phyloP scores from a whole-genome alignment of 2,113 vertebrate genomes.

The Arizona elegans region DNA sequence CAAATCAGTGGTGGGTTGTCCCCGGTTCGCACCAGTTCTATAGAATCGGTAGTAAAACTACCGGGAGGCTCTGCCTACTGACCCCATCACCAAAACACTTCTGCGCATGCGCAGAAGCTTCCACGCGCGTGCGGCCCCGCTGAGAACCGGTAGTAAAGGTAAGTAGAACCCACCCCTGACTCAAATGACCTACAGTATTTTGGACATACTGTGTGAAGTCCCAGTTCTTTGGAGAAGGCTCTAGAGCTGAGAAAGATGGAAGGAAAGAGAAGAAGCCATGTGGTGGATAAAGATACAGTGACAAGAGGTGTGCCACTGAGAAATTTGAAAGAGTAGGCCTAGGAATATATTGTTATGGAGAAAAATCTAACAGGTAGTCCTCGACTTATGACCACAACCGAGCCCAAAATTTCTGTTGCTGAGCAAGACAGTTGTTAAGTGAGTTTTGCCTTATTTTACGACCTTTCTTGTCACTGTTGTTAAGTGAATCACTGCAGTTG shows the following conservation, averaged over 20 bases:
- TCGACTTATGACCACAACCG: neutral
- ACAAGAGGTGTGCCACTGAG: neutral
- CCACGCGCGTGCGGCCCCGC: no score
- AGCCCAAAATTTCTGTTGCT: neutral
- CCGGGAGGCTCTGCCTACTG: no score
- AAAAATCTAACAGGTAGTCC: neutral
- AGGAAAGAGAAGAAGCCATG: neutral
- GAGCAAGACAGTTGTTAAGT: neutral
- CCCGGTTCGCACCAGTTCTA: no score
- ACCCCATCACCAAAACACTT: no score
- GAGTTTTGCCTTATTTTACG: neutral
- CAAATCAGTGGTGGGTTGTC: no score
- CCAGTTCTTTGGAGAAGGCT: no score
- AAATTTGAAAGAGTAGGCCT: neutral
- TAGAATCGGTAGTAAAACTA: no score
- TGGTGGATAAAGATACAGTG: neutral
- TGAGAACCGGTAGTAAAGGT: no score
- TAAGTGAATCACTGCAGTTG: neutral
- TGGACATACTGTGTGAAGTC: neutral
- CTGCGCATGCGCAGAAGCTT: no score
- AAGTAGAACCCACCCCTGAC: neutral
- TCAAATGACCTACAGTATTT: neutral
- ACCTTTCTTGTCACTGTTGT: no score
- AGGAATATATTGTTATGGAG: neutral
- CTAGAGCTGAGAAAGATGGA: neutral